phyloP scores from a whole-genome alignment of 2,113 vertebrate genomes.

The Ranitomeya variabilis region DNA sequence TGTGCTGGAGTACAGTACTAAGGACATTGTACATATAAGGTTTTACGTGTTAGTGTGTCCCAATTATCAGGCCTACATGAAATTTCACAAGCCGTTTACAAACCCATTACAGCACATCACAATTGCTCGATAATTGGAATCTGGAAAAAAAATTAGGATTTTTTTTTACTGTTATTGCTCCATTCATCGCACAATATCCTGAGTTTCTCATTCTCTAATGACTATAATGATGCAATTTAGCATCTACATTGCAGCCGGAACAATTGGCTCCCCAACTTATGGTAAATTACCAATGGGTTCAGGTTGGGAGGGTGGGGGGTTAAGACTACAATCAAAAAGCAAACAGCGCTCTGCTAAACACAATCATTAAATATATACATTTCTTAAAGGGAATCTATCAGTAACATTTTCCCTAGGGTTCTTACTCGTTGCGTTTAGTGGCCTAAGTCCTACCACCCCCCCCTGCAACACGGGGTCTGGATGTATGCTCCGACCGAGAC shows the following conservation, averaged over 20 bases:
- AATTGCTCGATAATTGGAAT: conserved; percentile 13
- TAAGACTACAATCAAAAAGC: no score
- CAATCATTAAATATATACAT: no score
- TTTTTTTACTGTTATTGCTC: neutral
- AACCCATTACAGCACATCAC: conserved; percentile 3
- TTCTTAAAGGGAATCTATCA: no score
- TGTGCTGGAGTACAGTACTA: neutral
- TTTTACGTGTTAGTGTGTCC: neutral
- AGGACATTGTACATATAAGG: neutral
- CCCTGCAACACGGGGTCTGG: no score
- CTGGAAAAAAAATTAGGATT: neutral
- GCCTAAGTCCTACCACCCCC: no score
- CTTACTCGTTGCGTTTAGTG: no score
- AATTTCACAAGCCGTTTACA: neutral
- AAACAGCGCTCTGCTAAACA: no score
- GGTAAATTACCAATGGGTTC: neutral
- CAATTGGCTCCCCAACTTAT: neutral
- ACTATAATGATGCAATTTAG: no score
- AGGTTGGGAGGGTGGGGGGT: no score
- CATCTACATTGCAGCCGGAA: no score
- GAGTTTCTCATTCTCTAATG: neutral
- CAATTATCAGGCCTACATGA: conserved; percentile 4
- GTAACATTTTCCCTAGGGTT: no score
- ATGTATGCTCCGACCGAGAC: no score
- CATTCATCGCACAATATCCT: neutral